Percentiles rank a stretch among this genome's conserved stretches.
These are phyloP conservation scores for Diglossa brunneiventris DNA, from an alignment of 2,113 vertebrate species.

Conservation along the genomic window DNA sequence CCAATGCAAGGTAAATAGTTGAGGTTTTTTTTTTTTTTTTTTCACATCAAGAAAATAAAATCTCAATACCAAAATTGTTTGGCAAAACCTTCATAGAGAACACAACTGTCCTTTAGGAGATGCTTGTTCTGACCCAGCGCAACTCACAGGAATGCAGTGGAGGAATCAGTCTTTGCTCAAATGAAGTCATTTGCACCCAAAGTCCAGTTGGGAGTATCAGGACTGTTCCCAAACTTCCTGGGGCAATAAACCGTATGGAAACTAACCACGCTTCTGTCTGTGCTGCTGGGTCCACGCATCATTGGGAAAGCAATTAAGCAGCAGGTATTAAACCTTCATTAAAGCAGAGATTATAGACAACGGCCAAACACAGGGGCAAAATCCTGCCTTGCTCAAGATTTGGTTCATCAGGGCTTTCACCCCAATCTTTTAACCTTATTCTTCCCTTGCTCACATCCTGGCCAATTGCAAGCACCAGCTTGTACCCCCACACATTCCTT, in stretches of 20 bases:
- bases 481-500: fast-evolving
- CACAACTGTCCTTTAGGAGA: neutral
- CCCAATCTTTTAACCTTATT: neutral
- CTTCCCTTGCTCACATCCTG: neutral
- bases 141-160: fast-evolving
- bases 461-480: neutral
- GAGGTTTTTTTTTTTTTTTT: neutral
- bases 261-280: fast-evolving
- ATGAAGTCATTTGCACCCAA: neutral
- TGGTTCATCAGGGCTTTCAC: neutral
- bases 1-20: fast-evolving
- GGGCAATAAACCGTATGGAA: neutral
- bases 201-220: neutral
- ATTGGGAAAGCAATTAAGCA: neutral
- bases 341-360: neutral
- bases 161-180: neutral
- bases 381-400: neutral
- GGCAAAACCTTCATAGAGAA: neutral
- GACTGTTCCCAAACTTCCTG: neutral
- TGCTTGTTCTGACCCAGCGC: fast-evolving
- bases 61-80: neutral
- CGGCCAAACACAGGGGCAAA: neutral
- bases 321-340: neutral
- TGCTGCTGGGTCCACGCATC: fast-evolving
- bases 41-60: neutral